Evolutionary conservation across 2,113 vertebrate species (phyloP).

Genomic region (Syrrhaptes paradoxus): DNA sequence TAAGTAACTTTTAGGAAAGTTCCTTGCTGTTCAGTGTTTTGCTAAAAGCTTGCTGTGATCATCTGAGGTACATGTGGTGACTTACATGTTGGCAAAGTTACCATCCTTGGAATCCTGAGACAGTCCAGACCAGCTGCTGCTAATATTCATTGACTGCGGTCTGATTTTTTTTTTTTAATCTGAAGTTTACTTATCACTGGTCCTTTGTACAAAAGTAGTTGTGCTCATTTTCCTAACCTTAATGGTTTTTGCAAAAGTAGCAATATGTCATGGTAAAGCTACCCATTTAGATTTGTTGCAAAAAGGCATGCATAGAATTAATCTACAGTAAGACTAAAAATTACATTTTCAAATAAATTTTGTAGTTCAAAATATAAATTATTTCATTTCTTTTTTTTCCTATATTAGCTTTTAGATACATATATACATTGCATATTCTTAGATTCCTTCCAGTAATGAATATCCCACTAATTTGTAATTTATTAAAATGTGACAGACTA

Average conservation of each 20-base stretch:
- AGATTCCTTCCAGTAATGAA: neutral
- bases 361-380: neutral
- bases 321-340: conserved; percentile 19
- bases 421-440: neutral
- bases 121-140: neutral
- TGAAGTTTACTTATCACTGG: neutral
- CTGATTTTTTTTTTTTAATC: neutral
- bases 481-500: neutral
- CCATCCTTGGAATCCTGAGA: neutral
- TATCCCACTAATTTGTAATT: neutral
- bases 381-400: neutral
- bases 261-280: neutral
- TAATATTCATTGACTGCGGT: neutral
- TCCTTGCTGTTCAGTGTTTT: neutral
- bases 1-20: neutral
- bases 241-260: neutral
- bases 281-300: neutral
- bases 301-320: neutral
- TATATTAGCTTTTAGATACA: neutral
- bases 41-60: neutral
- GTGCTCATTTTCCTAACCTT: neutral
- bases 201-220: neutral
- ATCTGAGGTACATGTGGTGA: neutral
- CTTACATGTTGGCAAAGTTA: neutral
- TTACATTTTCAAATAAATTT: neutral